Evolutionary conservation across 2,888 invertebrate species (phyloP).

Genomic region (Drosophila lacicola): DNA sequence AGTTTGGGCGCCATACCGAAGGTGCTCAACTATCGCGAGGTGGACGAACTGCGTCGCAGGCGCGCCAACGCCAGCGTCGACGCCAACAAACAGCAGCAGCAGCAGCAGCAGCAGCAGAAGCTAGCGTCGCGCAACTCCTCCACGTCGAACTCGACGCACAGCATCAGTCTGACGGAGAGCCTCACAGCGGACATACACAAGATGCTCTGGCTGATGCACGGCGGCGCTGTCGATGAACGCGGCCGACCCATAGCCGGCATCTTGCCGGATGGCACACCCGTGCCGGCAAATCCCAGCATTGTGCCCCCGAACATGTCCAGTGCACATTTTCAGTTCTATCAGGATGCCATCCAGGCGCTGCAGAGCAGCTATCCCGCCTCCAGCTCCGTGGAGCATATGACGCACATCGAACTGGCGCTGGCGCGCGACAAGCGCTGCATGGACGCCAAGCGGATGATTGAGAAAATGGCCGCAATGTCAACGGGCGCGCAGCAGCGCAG

Average conservation of each 20-base stretch:
- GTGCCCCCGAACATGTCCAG: conserved; percentile 78
- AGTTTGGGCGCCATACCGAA: conserved; percentile 86
- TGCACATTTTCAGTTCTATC: conserved; percentile 82
- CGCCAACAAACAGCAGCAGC: conserved; percentile 12
- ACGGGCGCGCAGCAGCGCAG: too few species aligned
- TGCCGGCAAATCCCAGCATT: conserved; percentile 63
- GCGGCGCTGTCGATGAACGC: conserved; percentile 77
- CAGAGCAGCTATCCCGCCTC: conserved; percentile 66
- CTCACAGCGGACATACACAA: conserved; percentile 84
- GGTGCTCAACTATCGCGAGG: conserved; percentile 83
- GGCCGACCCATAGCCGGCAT: conserved; percentile 73
- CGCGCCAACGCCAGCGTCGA: conserved; percentile 45
- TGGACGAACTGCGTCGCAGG: conserved; percentile 79
- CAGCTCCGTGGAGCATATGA: conserved; percentile 72
- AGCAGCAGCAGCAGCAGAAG: conserved; percentile 1
- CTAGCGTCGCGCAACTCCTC: conserved; percentile 87
- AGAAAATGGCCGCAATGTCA: conserved; percentile 64
- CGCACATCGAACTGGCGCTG: conserved; percentile 77
- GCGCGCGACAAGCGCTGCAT: conserved; percentile 77
- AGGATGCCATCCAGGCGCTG: conserved; percentile 81
- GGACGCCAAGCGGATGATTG: conserved; percentile 77
- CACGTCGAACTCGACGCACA: conserved; percentile 86
- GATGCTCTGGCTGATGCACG: conserved; percentile 85
- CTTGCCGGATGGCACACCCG: conserved; percentile 62
- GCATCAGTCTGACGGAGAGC: conserved; percentile 86